Conservation (phyloP, 2,113 vertebrate species). For the Trichomycterus rosablanca region DNA sequence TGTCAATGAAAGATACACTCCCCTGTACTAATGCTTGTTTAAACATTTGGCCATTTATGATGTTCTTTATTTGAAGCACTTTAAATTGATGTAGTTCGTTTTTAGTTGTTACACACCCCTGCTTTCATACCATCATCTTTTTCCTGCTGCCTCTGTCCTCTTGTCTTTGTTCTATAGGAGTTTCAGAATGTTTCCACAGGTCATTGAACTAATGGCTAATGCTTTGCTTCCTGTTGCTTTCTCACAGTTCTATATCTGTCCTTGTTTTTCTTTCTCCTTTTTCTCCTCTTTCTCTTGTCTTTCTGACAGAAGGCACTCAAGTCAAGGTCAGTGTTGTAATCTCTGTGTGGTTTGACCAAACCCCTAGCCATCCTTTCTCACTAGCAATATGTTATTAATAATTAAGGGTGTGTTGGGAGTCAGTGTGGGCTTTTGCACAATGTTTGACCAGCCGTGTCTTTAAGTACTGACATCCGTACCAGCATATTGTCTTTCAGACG, state of each 20-base stretch:
- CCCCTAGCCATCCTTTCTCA: constrained; percentile 3
- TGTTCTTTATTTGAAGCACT: no score
- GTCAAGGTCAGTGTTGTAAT: constrained; percentile 48
- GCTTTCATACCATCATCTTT: constrained; percentile 15
- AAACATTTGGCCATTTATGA: no score
- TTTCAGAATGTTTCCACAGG: constrained; percentile 37
- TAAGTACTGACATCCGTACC: not conserved
- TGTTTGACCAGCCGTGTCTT: no score
- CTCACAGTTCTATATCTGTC: constrained; percentile 14
- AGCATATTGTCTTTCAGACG: not conserved
- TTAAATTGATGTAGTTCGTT: no score
- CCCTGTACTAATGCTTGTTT: no score
- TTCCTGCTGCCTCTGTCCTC: not conserved
- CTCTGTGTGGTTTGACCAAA: constrained; percentile 30
- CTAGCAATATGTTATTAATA: constrained; percentile 2
- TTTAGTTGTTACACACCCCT: not conserved
- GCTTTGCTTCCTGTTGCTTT: constrained; percentile 40
- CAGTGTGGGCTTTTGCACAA: no score
- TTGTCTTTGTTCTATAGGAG: constrained; percentile 22
- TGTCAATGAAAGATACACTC: no score
- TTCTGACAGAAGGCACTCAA: constrained; percentile 43
- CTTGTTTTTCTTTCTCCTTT: constrained; percentile 28
- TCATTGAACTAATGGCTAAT: constrained; percentile 54
- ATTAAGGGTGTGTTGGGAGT: not conserved
- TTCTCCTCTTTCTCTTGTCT: constrained; percentile 27